Base-by-base conservation (phyloP, 2,113 vertebrate species). In the Ginglymostoma cirratum region DNA sequence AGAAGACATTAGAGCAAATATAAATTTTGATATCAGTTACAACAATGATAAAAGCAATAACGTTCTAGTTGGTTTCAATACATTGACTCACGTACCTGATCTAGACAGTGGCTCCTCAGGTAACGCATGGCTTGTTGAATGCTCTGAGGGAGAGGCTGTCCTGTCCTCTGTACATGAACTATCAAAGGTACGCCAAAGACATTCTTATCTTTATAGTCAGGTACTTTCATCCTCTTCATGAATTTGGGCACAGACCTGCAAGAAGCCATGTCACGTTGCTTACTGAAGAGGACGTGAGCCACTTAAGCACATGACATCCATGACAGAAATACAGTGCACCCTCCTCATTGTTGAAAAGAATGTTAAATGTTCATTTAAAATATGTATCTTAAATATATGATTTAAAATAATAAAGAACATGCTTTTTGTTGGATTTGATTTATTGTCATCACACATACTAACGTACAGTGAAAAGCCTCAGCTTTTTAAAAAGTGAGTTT, bases 211-310 rank as follows among this genome's bases (percentile, higher is more conserved):
- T 98, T 99, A 97, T 99, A 99, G 97, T 99, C 99, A 24, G 99
- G 99, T 96, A 99, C 99, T 97, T 99, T 99, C 98, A 98, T 99
- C 97, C 99, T 98, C 97, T 99, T 99, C 98, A 99, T 99, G 96
- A 99, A 99, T 97, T 99, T 99, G 95, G 99, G 99, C 96, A 99
- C 99, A 65, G 99, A 98, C 99, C 99, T 99, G 96, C 96, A 97
- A 98, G 97, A 61, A 96, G 67, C 30, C 67, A 96, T 87, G 45
- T 86, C 45, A 93, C 17, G 8, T 96, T 70, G 95, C 96, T 0
- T 98, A 97, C 96, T 98, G 97, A 38, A 98, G 96, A 65, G 98
- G 94, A 76, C 2, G 7, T 76, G 69, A 48, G 1, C 6, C 24
- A 48, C 69, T n/a, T 67, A 6, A 66, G 17, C 23, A 93, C 61